These are phyloP conservation scores for Micrasema longulum DNA, from an alignment of 1,140 invertebrate genomes.

Conservation along the genomic window DNA sequence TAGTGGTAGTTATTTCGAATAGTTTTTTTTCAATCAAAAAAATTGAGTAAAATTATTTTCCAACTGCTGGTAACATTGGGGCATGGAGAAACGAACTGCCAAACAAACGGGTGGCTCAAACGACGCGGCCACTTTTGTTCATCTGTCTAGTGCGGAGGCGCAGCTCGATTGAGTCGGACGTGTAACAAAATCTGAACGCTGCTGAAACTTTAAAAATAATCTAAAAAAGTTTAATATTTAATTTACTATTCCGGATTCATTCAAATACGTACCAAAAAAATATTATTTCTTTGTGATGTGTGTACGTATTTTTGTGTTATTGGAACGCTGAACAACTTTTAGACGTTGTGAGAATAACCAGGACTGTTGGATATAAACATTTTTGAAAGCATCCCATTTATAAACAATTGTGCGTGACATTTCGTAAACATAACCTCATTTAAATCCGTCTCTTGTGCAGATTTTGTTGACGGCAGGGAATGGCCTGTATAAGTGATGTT, in stretches of 20 bases:
- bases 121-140: slow-evolving; percentile 41
- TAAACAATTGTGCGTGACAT: slow-evolving; percentile 32
- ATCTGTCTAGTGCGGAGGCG: slow-evolving; percentile 29
- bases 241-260: no score
- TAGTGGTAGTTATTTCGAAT: no score
- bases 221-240: no score
- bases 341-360: no score
- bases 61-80: neutral
- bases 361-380: neutral
- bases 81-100: slow-evolving; percentile 20
- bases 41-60: no score
- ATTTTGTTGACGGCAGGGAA: no score
- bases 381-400: neutral
- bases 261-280: no score
- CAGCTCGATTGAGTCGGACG: slow-evolving; percentile 16
- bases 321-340: no score
- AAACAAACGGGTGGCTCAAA: slow-evolving; percentile 21
- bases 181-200: neutral
- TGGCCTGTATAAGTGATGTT: no score
- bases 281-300: neutral
- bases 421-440: slow-evolving; percentile 39
- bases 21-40: no score
- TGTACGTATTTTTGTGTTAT: no score
- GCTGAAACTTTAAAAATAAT: neutral
- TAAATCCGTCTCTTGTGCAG: neutral